Evolutionary conservation across 2,888 invertebrate species (phyloP), one percentile per base, ranked within the genome.

Genomic region (Andrena chrysosceles): DNA sequence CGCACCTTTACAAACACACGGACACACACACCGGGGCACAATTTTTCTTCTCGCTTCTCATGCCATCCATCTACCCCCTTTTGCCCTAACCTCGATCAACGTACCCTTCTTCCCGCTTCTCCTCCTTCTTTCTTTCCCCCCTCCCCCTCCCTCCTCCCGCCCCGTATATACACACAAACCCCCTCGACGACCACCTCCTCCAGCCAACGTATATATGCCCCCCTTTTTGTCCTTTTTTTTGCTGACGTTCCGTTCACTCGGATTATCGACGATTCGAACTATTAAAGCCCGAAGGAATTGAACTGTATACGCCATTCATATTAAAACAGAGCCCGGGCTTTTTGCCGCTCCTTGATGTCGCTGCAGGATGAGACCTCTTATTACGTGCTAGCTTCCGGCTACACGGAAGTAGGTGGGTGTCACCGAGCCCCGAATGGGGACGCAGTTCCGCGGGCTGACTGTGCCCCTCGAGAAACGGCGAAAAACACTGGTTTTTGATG

Each of bases 191-290:
- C 42, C 42, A 42, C 56, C 56, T n/a, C 54, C 42, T 42, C 20
- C 42, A 70, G 49, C 48, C 59, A 60, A 13, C 56, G 74, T 54
- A 49, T 52, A 63, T 70, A 71, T 62, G 5, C 23, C 13, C 26
- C 35, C 10, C 7, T n/a, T 5, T 35, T 69, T 42, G 20, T 54
- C 20, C 8, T 20, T 81, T 56, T 31, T 84, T 87, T 78, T 85
- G 86, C 88, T 87, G 87, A 84, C 83, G 79, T 81, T 62, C 77
- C 85, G 66, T 86, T 87, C 78, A 60, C 64, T 71, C 69, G 81
- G 87, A 88, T 90, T 89, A 91, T 91, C 86, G 89, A 89, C 86
- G 83, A 88, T 89, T 88, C 88, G 87, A 88, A 80, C 87, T 84
- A 87, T 91, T 91, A 88, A 83, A 88, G 84, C 87, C 86, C 82